Conservation (phyloP, 2,797 vertebrate species). For the Aphelocoma californica region DNA sequence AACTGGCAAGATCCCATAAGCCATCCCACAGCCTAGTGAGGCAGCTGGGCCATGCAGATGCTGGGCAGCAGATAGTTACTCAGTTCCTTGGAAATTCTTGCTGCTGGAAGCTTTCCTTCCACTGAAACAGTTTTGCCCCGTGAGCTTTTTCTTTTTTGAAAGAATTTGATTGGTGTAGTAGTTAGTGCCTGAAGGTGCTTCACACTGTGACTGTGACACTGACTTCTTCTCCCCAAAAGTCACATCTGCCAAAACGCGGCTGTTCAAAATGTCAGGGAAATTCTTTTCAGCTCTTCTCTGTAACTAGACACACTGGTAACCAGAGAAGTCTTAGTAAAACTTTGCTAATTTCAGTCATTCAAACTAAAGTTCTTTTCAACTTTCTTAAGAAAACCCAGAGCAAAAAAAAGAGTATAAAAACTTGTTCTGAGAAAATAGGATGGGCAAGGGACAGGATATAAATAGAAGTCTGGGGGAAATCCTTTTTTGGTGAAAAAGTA, state of each 20-base stretch:
- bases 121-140: not conserved
- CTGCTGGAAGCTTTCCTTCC: not conserved
- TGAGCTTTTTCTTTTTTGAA: not conserved
- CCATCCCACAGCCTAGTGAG: accelerated
- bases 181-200: not conserved
- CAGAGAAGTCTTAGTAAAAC: not conserved
- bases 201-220: not conserved
- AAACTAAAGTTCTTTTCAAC: not conserved
- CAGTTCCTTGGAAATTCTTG: not conserved
- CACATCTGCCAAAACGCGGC: not conserved
- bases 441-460: not conserved
- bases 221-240: not conserved
- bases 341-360: not conserved
- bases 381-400: not conserved
- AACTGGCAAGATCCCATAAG: not conserved
- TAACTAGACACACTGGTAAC: not conserved
- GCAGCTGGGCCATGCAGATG: not conserved
- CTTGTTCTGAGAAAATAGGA: not conserved
- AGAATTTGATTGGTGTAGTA: not conserved
- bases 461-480: accelerated
- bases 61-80: not conserved
- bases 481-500: not conserved
- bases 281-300: not conserved
- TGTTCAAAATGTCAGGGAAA: not conserved
- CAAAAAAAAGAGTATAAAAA: not conserved